Base-by-base conservation (phyloP, 2,113 vertebrate species). In the Onychostruthus taczanowskii region DNA sequence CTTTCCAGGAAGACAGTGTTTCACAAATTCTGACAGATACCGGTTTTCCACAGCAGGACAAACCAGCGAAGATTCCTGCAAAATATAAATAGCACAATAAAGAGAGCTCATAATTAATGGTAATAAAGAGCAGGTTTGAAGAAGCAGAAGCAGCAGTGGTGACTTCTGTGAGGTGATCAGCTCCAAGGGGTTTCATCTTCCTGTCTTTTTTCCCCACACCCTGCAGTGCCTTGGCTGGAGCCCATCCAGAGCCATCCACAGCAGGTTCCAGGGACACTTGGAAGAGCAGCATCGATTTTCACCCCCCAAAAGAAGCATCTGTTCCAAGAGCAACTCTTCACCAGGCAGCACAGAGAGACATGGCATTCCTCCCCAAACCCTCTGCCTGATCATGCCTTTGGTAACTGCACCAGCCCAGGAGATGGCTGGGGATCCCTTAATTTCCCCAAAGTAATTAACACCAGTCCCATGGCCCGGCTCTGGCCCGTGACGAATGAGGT, bases 391-490 rank as follows among this genome's bases (percentile, higher is more conserved):
- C 28, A 8, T 37, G 62, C 33, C 4, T 22, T 41, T 50, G 66
- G 55, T 59, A 27, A 2, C n/a, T 30, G 52, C 47, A 13, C 14
- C 77, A 61, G 3, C 31, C 53, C 56, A 33, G 6, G 7, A 20
- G 35, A 43, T 20, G 58, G 17, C 31, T 81, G 14, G 9, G 37
- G 22, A 80, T 37, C 23, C 5, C 61, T 46, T 43, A 1, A 6
- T 69, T 80, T 58, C 24, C 53, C 67, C 47, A 3, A 0, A 0
- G 18, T 37, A 31, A 79, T 88, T 69, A 88, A 56, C 46, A 39
- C 11, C 80, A 66, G 28, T 5, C 23, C 26, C 59, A 10, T 0
- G 0, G 23, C 43, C 62, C 0, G 0, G 52, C 46, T 46, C n/a
- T 33, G 75, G 37, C 53, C 35, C 0, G 0, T 13, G 12, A 61